These are phyloP conservation scores for Montifringilla adamsi DNA, from an alignment of 2,113 vertebrate species.

Conservation along the genomic window DNA sequence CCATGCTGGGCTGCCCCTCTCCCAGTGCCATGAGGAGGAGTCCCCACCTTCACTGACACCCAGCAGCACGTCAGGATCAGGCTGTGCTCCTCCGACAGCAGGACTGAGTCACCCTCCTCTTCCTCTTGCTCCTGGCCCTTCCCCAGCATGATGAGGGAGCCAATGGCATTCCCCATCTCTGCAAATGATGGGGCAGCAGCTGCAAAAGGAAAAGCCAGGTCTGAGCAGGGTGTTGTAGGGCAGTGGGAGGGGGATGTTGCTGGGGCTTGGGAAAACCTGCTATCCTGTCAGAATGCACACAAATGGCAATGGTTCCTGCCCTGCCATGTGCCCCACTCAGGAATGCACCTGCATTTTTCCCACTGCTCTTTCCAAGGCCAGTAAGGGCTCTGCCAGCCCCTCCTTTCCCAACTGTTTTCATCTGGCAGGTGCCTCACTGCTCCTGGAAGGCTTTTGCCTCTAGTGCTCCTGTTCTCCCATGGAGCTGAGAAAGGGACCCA, in stretches of 20 bases:
- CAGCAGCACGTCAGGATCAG: slow-evolving; percentile 90
- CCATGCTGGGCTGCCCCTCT: rapidly evolving
- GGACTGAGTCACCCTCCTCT: slow-evolving; percentile 68
- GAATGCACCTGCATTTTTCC: neutral
- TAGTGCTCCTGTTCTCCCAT: neutral
- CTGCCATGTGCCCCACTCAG: rapidly evolving
- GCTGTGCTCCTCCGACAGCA: slow-evolving; percentile 86
- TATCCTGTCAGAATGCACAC: neutral
- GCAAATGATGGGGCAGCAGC: slow-evolving; percentile 84
- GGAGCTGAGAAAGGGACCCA: neutral
- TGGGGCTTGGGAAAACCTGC: neutral
- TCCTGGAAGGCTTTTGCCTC: neutral
- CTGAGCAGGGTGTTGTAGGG: neutral
- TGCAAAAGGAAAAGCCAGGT: slow-evolving; percentile 9
- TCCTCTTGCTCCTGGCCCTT: slow-evolving; percentile 54
- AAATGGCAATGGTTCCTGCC: neutral
- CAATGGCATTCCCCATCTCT: slow-evolving; percentile 88
- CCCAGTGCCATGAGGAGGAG: neutral
- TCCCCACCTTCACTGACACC: slow-evolving; percentile 86
- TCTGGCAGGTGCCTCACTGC: neutral
- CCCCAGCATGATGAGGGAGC: slow-evolving; percentile 75
- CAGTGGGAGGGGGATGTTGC: neutral
- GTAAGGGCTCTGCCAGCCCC: neutral
- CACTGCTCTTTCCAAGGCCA: neutral
- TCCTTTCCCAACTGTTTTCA: neutral